These are phyloP conservation scores for Crotalus horridus DNA, from an alignment of 2,113 vertebrate species.

Conservation along the genomic window DNA sequence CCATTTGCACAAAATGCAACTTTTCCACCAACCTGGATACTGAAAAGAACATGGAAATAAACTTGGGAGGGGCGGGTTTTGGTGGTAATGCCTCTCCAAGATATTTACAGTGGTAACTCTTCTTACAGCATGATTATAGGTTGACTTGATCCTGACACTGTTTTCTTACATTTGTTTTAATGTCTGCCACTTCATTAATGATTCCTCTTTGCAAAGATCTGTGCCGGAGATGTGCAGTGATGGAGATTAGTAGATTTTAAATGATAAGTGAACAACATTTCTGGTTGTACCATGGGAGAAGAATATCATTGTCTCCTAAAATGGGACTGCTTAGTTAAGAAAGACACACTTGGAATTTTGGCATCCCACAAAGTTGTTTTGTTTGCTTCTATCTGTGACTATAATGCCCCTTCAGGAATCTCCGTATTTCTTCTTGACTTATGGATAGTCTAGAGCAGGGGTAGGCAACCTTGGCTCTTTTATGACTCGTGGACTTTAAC, in stretches of 20 bases:
- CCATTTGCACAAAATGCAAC: slow-evolving; percentile 58
- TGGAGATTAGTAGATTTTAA: not conserved
- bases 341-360: not conserved
- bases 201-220: not conserved
- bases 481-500: too few species aligned
- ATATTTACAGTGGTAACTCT: not conserved
- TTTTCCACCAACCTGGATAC: slow-evolving; percentile 60
- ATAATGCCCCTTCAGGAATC: not conserved
- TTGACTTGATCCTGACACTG: not conserved
- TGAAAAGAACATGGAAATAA: slow-evolving; percentile 29
- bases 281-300: not conserved
- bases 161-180: not conserved
- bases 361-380: not conserved
- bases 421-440: not conserved
- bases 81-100: not conserved
- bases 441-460: not conserved
- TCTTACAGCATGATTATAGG: not conserved
- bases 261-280: not conserved
- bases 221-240: not conserved
- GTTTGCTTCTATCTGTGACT: not conserved
- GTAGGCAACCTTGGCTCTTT: too few species aligned
- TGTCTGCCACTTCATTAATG: not conserved
- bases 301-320: not conserved
- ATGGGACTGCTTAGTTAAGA: not conserved
- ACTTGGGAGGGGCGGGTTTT: not conserved